Base-by-base conservation (phyloP, 2,888 invertebrate genomes). In the Calliopum simillimum region DNA sequence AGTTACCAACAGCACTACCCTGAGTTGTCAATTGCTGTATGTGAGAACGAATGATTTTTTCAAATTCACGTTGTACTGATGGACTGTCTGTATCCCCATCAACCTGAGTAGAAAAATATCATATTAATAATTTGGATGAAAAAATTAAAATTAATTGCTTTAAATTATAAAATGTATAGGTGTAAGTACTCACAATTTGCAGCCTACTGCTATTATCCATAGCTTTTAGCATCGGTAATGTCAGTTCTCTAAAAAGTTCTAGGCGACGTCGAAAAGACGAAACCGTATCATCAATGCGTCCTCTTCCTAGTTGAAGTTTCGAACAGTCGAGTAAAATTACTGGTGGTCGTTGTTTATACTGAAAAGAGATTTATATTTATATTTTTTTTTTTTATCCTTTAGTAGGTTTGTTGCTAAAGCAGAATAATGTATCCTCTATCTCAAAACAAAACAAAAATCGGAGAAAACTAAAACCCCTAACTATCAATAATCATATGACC, bases 321-420 rank as follows among this genome's bases (percentile, higher is more conserved):
- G 96, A 96, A 81, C 97, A 97, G 87, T 97, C 97, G 79, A 97
- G 87, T 1, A 97, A 88, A 4, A 97, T 90, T 81, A 95, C 90
- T 0, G 94, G 91, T 2, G 97, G 96, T 62, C 90, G 88, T 78
- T 92, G 89, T 68, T 90, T 90, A 85, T 92, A 94, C 95, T 95
- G 85, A 21, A 87, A 85, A 74, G 74, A 33, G 5, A 33, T 33
- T 33, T 1, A 33, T 33, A 8, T 33, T 33, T 33, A 33, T 8
- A 33, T 33, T 33, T 33, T 33, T 33, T 33, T 33, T 33, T 33
- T 8, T 33, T 8, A 6, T 33, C 33, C 8, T 6, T 33, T 8
- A 33, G 33, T 33, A 8, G 8, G 33, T 33, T 8, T 33, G 33
- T 33, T 8, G 33, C 33, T 8, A 33, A 33, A 2, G 8, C 1